These are phyloP conservation scores for Alauda arvensis DNA, from an alignment of 2,797 vertebrate species.

Conservation along the genomic window DNA sequence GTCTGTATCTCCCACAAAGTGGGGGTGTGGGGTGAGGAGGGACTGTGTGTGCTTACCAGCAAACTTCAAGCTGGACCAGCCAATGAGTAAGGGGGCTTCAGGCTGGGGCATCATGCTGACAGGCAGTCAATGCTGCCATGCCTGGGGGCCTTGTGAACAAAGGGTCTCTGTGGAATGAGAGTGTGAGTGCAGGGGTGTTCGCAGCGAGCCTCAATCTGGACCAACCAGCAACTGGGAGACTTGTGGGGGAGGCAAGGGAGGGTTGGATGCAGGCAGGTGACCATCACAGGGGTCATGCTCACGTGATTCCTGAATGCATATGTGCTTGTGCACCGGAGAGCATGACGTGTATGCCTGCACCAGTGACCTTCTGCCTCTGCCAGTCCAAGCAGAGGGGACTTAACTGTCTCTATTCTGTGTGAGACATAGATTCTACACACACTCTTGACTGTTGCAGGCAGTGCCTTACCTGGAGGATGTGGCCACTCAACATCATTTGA, in stretches of 20 bases:
- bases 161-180: not conserved
- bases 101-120: not conserved
- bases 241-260: not conserved
- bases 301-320: not conserved
- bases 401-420: not conserved
- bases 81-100: not conserved
- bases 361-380: not conserved
- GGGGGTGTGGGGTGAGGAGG: too few species aligned
- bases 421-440: not conserved
- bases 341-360: not conserved
- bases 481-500: not conserved
- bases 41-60: not conserved
- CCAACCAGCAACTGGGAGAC: not conserved
- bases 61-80: not conserved
- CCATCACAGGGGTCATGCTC: not conserved
- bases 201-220: not conserved
- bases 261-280: not conserved
- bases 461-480: not conserved
- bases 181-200: not conserved
- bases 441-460: not conserved
- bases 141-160: not conserved
- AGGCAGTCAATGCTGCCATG: not conserved
- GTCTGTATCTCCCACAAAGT: not conserved
- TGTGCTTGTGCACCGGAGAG: not conserved
- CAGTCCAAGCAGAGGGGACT: not conserved